Conservation (phyloP, 2,113 vertebrate genomes). For the Monopterus albus region DNA sequence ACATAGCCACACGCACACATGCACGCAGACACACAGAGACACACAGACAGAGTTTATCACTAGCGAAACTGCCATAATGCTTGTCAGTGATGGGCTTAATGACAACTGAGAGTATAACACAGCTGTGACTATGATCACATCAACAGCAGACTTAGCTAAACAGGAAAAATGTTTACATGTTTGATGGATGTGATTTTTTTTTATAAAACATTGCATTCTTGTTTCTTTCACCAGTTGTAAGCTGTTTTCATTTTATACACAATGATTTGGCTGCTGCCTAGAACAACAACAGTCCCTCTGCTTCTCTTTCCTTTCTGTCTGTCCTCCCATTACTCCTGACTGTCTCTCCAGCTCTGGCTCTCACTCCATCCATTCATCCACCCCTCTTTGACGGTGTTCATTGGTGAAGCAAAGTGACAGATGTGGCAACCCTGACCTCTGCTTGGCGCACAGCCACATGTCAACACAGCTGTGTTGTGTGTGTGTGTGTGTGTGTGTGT, state of each 20-base stretch:
- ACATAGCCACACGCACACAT: neutral
- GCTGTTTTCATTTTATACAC: conserved; percentile 11
- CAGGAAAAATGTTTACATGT: neutral
- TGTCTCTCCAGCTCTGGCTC: neutral
- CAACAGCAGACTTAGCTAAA: neutral
- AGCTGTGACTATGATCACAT: conserved; percentile 47
- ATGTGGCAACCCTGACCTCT: conserved; percentile 59
- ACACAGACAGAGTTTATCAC: conserved; percentile 30
- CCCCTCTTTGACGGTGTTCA: conserved; percentile 18
- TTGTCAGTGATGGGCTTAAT: conserved; percentile 43
- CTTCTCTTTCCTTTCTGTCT: too few species aligned
- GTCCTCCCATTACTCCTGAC: too few species aligned
- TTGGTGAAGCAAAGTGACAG: conserved; percentile 51
- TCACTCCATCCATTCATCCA: neutral
- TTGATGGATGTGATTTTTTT: neutral
- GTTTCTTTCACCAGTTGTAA: neutral
- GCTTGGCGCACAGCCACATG: conserved; percentile 35
- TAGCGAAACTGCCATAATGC: conserved; percentile 43
- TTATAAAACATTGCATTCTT: neutral
- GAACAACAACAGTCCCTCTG: neutral
- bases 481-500: conserved; percentile 27
- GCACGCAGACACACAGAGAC: neutral
- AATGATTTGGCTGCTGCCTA: neutral
- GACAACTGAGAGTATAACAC: conserved; percentile 40
- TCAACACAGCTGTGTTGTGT: conserved; percentile 40